Conservation (phyloP, 2,797 vertebrate genomes). For the Sebastes vulpes region DNA sequence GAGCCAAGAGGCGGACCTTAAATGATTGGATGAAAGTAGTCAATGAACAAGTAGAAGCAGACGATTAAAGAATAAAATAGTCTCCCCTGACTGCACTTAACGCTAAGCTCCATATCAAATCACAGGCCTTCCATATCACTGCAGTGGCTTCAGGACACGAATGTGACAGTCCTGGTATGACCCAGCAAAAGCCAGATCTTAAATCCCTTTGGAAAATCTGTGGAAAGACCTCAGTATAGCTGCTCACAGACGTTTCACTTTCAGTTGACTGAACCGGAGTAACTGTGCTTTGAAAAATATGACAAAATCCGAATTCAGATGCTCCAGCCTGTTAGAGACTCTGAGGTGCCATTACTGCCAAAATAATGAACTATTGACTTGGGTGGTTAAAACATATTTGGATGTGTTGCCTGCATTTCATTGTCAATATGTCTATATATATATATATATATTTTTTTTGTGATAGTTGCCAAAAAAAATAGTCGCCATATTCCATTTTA, state of each 20-base stretch:
- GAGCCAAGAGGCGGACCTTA: background rate
- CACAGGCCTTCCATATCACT: constrained; percentile 33
- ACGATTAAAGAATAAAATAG: constrained; percentile 22
- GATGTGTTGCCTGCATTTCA: background rate
- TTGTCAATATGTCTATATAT: background rate
- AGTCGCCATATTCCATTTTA: constrained; percentile 7
- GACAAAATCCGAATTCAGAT: constrained; percentile 9
- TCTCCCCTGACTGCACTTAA: constrained; percentile 9
- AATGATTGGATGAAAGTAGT: constrained; percentile 10
- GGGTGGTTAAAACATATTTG: background rate
- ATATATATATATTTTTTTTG: too few species aligned
- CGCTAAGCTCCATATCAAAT: constrained; percentile 46
- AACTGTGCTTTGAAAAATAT: constrained; percentile 13
- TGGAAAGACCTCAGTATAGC: constrained; percentile 23
- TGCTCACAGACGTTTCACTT: constrained; percentile 24
- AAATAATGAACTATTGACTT: background rate
- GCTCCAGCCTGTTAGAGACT: background rate
- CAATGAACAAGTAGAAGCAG: constrained; percentile 17
- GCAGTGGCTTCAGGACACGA: constrained; percentile 40
- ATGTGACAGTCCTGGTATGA: constrained; percentile 46
- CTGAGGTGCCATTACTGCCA: background rate
- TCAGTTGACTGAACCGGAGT: constrained; percentile 13
- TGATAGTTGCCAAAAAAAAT: background rate
- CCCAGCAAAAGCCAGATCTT: constrained; percentile 46
- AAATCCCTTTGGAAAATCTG: constrained; percentile 45